Base-by-base conservation (phyloP, 2,888 invertebrate species). In the Amblyjoppa proteus region DNA sequence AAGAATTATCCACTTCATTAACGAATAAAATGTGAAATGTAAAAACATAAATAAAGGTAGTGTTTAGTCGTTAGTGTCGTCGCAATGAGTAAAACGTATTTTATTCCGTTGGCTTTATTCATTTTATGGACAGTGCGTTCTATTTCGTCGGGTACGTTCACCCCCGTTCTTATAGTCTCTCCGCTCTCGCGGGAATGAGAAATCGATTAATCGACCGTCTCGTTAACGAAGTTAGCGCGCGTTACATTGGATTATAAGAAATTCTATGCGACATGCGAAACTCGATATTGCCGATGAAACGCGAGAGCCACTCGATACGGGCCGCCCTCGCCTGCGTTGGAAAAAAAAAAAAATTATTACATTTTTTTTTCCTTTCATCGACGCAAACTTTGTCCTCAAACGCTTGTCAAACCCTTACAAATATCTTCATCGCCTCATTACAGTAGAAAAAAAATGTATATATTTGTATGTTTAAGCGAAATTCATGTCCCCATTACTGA, bases 221-320 rank as follows among this genome's bases (percentile, higher is more conserved):
- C 81, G 45, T 79, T 90, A 90, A 90, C 87, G 83, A 88, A 90
- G 88, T 91, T 90, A 90, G 87, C 81, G 84, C 73, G 78, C 74
- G 87, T 89, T 88, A 84, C 82, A 85, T 85, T 76, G 89, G 89
- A 90, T 90, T 90, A 91, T 71, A 71, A 84, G 89, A 86, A 88
- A 91, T 85, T 81, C 83, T 88, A 90, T 88, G 85, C 89, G 85
- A 88, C 88, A 31, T 58, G 86, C 83, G 89, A 88, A 89, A 89
- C 81, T 84, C 76, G 89, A 91, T 90, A 88, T 81, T 71, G 76
- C 81, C 74, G 68, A 80, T 66, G 82, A 82, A 83, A 83, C 75
- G 76, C 76, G 81, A 84, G 84, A 83, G 73, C 41, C 66, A 28
- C 58, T 53, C 69, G 49, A 56, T 64, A 69, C 53, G 58, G 4